Evolutionary conservation across 2,888 invertebrate genomes (phyloP).

Genomic region (Oithona nana): DNA sequence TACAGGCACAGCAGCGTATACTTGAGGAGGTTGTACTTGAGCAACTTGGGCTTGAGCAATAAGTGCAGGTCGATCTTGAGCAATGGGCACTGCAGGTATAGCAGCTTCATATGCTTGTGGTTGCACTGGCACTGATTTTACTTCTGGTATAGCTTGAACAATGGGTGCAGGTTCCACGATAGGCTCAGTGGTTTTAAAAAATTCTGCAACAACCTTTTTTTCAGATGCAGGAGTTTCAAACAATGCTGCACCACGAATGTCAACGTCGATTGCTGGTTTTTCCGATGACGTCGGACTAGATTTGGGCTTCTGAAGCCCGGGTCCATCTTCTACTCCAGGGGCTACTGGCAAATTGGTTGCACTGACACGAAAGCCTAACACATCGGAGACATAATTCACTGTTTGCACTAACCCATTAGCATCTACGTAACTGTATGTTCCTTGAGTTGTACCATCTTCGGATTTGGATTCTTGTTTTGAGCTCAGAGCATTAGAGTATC

Average conservation of each 20-base stretch:
- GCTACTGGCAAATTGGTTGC: conserved; percentile 11
- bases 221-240: too few species aligned
- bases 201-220: too few species aligned
- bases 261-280: too few species aligned
- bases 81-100: background rate
- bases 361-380: conserved; percentile 1
- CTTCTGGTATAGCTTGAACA: background rate
- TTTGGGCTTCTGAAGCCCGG: too few species aligned
- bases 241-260: too few species aligned
- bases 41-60: background rate
- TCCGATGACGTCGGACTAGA: too few species aligned
- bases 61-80: background rate
- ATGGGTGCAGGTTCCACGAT: too few species aligned
- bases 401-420: conserved; percentile 6
- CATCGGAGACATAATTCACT: conserved; percentile 4
- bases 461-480: too few species aligned
- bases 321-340: background rate
- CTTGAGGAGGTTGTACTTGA: background rate
- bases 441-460: too few species aligned
- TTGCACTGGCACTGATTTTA: background rate
- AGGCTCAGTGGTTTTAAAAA: too few species aligned
- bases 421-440: conserved; percentile 6
- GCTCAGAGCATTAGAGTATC: too few species aligned
- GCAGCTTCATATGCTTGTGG: background rate
- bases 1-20: background rate